Conservation (phyloP, 2,797 vertebrate species). For the Perodicticus potto region DNA sequence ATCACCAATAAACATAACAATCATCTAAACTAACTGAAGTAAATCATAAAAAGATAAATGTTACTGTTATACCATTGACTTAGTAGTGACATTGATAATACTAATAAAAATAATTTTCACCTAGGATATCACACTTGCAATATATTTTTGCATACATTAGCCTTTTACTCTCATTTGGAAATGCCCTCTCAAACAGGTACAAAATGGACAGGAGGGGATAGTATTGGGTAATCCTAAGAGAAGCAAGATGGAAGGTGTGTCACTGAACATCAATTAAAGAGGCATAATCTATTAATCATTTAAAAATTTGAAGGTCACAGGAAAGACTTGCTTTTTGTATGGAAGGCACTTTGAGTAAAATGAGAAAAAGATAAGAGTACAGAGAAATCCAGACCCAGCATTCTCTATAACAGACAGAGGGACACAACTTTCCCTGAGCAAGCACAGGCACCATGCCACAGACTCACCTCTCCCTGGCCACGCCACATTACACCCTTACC, state of each 20-base stretch:
- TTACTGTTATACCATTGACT: not conserved
- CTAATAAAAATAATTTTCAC: not conserved
- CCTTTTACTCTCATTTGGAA: not conserved
- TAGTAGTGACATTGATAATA: not conserved
- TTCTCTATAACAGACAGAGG: not conserved
- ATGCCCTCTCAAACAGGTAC: not conserved
- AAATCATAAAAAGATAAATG: not conserved
- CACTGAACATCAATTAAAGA: not conserved
- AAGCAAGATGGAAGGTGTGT: not conserved
- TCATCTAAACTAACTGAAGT: not conserved
- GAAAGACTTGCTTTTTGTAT: not conserved
- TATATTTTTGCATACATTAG: not conserved
- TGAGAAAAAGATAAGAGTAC: not conserved
- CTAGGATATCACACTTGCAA: not conserved
- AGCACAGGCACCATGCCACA: not conserved
- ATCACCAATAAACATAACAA: not conserved
- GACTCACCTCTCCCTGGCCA: rapidly evolving
- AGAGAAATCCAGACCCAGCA: not conserved
- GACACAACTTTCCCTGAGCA: not conserved
- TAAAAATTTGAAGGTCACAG: not conserved
- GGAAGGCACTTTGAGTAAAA: not conserved
- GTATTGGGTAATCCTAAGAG: not conserved
- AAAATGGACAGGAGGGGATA: not conserved
- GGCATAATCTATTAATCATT: not conserved
- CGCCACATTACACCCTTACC: rapidly evolving